Base-by-base conservation (phyloP, 2,888 invertebrate genomes). In the Ernsta delagoae region DNA sequence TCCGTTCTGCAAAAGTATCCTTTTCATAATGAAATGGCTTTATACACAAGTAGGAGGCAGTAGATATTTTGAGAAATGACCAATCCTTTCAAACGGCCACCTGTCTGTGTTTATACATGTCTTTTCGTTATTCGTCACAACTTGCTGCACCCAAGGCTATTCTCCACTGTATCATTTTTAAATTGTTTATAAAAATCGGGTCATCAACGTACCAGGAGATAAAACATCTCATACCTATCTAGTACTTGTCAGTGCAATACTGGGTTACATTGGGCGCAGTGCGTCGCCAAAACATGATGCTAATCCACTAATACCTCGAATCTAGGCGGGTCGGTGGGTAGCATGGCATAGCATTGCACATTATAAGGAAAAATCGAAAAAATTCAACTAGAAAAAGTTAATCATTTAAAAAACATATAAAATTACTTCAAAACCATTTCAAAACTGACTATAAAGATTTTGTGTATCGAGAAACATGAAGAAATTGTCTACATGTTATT, bases 281-380 rank as follows among this genome's bases (percentile, higher is more conserved):
- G 39, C 34, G 74, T 73, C 72, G 71, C 88, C 88, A 86, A 83
- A 87, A 78, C 24, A 43, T 65, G 79, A 88, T 88, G 88, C 75
- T 77, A 88, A 88, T 84, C 70, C 72, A 70, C 12, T 12, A 12
- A 12, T 12, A 31, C 53, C 75, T 75, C 76, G 75, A 74, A 79
- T 5, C 48, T 39, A 57, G 57, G 68, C 50, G 48, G 57, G 72
- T 74, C 70, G 57, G 11, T 64, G 43, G 31, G 24, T 24, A 53
- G 4, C n/a, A 50, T 66, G 0, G 45, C 9, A 43, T 43, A 43
- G 48, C 48, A 12, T 12, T 48, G 48, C 12, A 48, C 12, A 48
- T 12, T 48, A 48, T 48, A 12, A 48, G 48, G 12, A 48, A 48
- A 48, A 48, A 12, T 48, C 5, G 12, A 12, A 2, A 48, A 48